These are phyloP conservation scores for Elgaria multicarinata DNA, from an alignment of 2,113 vertebrate genomes.

Conservation along the genomic window DNA sequence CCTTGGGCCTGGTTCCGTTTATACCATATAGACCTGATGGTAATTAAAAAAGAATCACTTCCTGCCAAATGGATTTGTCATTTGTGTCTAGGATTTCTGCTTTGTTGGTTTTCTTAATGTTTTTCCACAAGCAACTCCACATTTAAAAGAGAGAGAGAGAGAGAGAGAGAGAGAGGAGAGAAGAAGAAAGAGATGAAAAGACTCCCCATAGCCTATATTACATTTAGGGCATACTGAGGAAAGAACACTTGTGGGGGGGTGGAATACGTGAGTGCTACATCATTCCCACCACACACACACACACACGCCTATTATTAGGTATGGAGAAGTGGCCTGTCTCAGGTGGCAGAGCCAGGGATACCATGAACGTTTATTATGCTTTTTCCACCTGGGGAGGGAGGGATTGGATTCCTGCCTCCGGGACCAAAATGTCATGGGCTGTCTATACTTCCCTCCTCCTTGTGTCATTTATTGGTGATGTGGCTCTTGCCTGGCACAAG, in stretches of 20 bases:
- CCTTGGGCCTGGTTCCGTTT: neutral
- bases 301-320: neutral
- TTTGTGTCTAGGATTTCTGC: neutral
- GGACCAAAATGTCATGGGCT: neutral
- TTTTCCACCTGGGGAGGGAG: neutral
- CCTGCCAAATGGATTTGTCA: neutral
- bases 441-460: neutral
- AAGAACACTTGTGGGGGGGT: no score
- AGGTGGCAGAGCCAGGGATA: neutral
- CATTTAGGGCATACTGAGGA: neutral
- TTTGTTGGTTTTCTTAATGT: fast-evolving
- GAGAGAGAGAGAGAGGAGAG: neutral
- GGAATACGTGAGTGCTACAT: no score
- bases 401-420: neutral
- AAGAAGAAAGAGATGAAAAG: neutral
- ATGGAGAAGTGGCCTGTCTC: neutral
- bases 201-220: neutral
- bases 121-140: neutral
- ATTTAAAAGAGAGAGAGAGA: neutral
- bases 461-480: neutral
- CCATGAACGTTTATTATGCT: neutral
- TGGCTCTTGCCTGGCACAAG: neutral
- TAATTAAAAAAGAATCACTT: neutral
- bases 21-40: neutral
- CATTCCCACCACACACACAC: neutral